phyloP scores from a whole-genome alignment of 2,113 vertebrate species.

The Setophaga coronata region DNA sequence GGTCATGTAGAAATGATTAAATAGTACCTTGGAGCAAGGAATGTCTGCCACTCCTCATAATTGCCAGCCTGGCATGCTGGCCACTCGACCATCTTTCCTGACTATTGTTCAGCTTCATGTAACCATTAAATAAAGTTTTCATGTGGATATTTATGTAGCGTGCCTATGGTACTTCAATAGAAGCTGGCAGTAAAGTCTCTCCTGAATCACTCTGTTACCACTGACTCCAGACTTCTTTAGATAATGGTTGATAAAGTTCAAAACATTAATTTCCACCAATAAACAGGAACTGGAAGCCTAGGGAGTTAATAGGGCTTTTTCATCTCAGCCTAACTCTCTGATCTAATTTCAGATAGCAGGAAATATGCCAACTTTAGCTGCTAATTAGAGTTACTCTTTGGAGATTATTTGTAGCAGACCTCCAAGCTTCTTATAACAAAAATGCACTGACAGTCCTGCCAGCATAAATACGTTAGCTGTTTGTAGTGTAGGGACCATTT shows the following conservation, averaged over 20 bases:
- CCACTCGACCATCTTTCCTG: background rate
- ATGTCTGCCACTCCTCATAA: background rate
- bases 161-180: background rate
- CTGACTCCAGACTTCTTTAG: conserved; percentile 66
- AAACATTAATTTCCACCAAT: conserved; percentile 72
- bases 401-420: conserved; percentile 74
- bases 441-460: conserved; percentile 46
- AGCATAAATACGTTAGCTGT: conserved; percentile 17
- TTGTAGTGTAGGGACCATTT: conserved; percentile 14
- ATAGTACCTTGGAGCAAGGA: background rate
- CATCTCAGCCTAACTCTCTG: conserved; percentile 70
- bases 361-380: conserved; percentile 72
- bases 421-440: conserved; percentile 69
- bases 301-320: conserved; percentile 73
- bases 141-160: background rate
- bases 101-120: background rate
- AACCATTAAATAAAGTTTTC: background rate
- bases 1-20: background rate
- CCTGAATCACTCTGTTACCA: conserved; percentile 32
- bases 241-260: conserved; percentile 73
- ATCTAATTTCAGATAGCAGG: conserved; percentile 81
- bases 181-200: background rate
- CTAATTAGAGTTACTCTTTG: conserved; percentile 77
- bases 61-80: background rate
- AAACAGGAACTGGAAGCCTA: conserved; percentile 71